A percentile compares a stretch with the other conserved stretches of the same genome.
Evolutionary conservation across 2,888 invertebrate species (phyloP).

Genomic region (Erannis defoliaria): DNA sequence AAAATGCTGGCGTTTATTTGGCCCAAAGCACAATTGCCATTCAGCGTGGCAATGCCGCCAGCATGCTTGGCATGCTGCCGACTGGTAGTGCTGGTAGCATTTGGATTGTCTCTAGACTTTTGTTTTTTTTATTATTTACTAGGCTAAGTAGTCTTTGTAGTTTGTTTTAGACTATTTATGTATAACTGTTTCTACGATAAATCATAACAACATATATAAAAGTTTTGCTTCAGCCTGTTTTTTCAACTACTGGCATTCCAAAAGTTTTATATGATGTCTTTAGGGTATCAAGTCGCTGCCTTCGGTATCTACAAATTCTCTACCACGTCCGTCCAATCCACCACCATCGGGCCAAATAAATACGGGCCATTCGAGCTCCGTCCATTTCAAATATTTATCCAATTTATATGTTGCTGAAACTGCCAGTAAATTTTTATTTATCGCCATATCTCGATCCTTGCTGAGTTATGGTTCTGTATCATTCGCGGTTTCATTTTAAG

Average conservation of each 20-base stretch:
- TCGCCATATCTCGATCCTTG: constrained; percentile 38
- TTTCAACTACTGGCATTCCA: not conserved
- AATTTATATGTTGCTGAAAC: constrained; percentile 60
- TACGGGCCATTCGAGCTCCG: constrained; percentile 44
- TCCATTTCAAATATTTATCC: constrained; percentile 73
- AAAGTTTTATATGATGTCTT: constrained; percentile 16
- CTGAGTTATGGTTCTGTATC: constrained; percentile 44
- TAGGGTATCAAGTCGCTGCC: constrained; percentile 22
- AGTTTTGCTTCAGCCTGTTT: not conserved
- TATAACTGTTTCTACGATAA: too few species aligned
- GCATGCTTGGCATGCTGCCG: too few species aligned
- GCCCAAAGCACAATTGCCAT: too few species aligned
- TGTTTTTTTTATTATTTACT: too few species aligned
- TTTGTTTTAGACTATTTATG: too few species aligned
- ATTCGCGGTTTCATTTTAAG: constrained; percentile 36
- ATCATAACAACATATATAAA: too few species aligned
- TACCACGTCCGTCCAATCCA: constrained; percentile 41
- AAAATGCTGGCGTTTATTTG: too few species aligned
- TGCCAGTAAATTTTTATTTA: constrained; percentile 50
- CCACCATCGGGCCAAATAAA: constrained; percentile 45
- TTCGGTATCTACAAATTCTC: constrained; percentile 40
- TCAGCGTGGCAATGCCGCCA: too few species aligned
- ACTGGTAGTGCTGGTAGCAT: too few species aligned
- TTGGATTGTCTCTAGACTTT: too few species aligned
- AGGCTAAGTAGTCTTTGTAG: too few species aligned